Conservation (phyloP, 1,140 invertebrate genomes). For the Anastatus disparis region DNA sequence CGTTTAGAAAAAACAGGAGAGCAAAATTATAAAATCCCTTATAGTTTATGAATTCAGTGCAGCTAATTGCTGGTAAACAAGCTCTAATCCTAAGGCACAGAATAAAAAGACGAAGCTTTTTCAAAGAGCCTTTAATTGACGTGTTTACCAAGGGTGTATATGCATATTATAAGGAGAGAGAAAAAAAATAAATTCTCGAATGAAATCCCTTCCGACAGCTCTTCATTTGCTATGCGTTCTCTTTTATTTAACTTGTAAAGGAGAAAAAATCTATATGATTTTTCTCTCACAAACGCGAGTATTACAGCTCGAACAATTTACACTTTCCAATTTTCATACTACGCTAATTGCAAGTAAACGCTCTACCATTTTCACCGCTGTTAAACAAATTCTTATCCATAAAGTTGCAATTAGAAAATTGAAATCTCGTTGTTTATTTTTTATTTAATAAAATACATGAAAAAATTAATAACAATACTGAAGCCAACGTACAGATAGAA, state of each 20-base stretch:
- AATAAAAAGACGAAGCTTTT: no score
- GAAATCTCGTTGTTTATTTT: no score
- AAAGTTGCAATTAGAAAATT: neutral
- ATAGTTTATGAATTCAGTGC: neutral
- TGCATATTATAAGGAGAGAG: neutral
- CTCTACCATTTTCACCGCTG: neutral
- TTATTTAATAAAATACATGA: no score
- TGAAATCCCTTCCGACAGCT: conserved; percentile 4
- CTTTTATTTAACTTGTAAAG: no score
- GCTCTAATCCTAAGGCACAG: no score
- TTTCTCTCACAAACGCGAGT: neutral
- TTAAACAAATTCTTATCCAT: neutral
- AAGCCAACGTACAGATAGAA: neutral
- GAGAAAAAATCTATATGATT: no score
- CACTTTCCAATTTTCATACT: conserved; percentile 6
- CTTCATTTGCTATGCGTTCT: no score
- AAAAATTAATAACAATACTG: no score
- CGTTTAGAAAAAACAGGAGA: no score
- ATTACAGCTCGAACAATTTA: no score
- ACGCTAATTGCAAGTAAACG: neutral
- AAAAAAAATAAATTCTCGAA: no score
- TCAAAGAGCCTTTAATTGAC: neutral
- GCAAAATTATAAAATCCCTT: neutral
- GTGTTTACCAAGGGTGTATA: neutral
- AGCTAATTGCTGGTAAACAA: no score